Conservation (phyloP, 2,888 invertebrate species). For the Drosophila hamatofila region DNA sequence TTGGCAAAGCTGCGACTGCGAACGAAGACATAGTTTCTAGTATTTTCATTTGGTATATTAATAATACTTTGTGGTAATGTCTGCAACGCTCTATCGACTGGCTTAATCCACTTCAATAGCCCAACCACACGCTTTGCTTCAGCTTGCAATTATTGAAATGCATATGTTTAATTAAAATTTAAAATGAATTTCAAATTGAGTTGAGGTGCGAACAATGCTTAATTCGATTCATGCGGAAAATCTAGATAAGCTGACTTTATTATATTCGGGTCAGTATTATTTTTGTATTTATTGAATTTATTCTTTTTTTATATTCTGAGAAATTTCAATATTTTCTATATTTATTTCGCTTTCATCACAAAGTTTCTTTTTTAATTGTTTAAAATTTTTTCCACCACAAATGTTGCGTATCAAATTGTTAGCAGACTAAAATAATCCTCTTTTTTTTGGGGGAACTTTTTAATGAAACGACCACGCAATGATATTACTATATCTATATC, state of each 20-base stretch:
- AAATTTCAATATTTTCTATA: no score
- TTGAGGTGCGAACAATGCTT: no score
- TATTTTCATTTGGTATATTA: conserved; percentile 24
- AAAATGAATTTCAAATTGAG: no score
- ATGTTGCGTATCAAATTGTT: neutral
- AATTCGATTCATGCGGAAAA: no score
- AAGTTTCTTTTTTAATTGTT: neutral
- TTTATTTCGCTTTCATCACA: no score
- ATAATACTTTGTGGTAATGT: conserved; percentile 8
- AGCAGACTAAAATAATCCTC: neutral
- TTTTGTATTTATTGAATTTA: no score
- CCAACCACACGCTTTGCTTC: conserved; percentile 11
- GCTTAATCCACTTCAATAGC: conserved; percentile 14
- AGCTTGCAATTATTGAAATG: neutral
- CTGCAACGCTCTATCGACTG: no score
- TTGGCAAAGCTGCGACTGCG: conserved; percentile 10
- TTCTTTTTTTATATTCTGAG: no score
- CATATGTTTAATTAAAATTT: neutral
- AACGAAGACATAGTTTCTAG: conserved; percentile 18
- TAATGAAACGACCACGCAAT: neutral
- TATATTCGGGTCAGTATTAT: no score
- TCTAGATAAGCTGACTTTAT: no score
- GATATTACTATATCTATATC: neutral
- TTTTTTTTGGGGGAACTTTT: neutral
- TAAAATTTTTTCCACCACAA: neutral